Conservation (phyloP, 2,888 invertebrate species). For the Megastigmus dorsalis region DNA sequence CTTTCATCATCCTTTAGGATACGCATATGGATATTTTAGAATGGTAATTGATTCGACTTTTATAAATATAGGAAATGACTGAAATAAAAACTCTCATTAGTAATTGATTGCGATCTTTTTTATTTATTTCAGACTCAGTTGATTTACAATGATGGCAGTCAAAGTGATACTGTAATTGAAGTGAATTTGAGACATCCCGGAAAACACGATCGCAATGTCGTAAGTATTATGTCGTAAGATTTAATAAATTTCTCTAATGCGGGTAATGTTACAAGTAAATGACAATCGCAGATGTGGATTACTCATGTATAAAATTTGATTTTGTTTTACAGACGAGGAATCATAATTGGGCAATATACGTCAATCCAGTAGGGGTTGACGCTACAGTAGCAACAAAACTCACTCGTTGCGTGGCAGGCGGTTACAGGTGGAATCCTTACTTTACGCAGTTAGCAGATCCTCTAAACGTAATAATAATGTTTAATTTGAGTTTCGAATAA, state of each 20-base stretch:
- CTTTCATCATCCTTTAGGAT: conserved; percentile 92
- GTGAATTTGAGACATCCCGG: conserved; percentile 92
- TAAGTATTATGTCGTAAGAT: conserved; percentile 72
- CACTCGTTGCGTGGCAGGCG: conserved; percentile 92
- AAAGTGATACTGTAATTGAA: conserved; percentile 93
- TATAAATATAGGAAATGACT: no score
- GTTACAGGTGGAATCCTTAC: conserved; percentile 94
- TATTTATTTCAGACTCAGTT: conserved; percentile 82
- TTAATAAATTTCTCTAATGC: not conserved
- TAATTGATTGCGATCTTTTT: no score
- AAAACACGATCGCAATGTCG: conserved; percentile 86
- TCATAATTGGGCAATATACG: conserved; percentile 93
- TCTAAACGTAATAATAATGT: conserved; percentile 80
- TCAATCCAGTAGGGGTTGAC: conserved; percentile 94
- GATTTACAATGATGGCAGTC: conserved; percentile 88
- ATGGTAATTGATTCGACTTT: conserved; percentile 82
- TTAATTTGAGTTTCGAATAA: no score
- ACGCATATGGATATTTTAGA: conserved; percentile 89
- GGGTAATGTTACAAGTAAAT: no score
- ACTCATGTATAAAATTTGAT: no score
- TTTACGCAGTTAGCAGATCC: conserved; percentile 93
- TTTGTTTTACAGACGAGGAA: conserved; percentile 80
- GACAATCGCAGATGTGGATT: no score
- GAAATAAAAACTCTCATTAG: no score
- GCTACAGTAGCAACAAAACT: conserved; percentile 86